These are phyloP conservation scores for Tachystola acroxantha DNA, from an alignment of 2,888 invertebrate genomes.

Conservation along the genomic window DNA sequence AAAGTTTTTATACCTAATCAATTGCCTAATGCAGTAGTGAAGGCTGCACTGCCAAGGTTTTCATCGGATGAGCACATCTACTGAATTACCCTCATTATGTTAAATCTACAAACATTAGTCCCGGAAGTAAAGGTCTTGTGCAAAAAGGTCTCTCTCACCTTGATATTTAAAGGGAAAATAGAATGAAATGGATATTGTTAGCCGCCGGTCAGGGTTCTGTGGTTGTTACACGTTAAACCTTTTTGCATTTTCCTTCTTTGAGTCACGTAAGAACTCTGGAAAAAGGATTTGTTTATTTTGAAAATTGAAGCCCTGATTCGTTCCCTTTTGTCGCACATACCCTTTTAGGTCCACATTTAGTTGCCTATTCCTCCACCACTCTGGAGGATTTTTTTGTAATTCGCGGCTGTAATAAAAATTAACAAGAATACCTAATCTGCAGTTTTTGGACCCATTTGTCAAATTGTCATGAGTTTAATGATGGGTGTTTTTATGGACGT, in stretches of 20 bases:
- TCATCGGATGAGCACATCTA: not conserved
- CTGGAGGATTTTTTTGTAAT: no score
- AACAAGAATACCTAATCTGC: not conserved
- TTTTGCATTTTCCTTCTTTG: not conserved
- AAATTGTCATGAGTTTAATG: not conserved
- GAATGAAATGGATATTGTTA: not conserved
- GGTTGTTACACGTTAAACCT: not conserved
- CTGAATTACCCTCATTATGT: slow-evolving; percentile 1
- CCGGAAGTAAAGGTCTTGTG: not conserved
- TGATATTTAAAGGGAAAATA: slow-evolving; percentile 3
- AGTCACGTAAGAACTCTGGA: no score
- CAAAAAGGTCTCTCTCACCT: slow-evolving; percentile 3
- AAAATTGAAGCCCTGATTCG: no score
- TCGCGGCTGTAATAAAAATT: no score
- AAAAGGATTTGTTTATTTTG: not conserved
- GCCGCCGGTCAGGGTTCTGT: not conserved
- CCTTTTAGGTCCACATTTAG: no score
- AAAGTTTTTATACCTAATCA: no score
- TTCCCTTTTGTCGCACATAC: no score
- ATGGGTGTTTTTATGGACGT: not conserved
- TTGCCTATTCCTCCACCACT: no score
- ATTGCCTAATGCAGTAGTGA: not conserved
- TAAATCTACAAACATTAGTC: not conserved
- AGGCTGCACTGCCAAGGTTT: not conserved
- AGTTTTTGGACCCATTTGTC: not conserved